phyloP scores from a whole-genome alignment of 2,113 vertebrate species.

The Panthera leo region DNA sequence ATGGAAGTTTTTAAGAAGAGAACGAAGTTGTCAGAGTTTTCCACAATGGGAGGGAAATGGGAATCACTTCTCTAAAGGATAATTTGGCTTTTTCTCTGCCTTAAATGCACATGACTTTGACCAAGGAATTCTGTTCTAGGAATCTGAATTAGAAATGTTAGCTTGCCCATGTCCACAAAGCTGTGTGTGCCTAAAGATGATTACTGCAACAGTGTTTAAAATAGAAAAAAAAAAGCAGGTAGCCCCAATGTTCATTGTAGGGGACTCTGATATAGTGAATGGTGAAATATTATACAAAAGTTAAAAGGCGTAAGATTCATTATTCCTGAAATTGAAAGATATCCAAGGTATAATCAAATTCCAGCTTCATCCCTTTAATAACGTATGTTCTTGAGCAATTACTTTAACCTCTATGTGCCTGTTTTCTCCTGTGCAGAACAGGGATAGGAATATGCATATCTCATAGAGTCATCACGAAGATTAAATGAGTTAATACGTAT shows the following conservation, averaged over 20 bases:
- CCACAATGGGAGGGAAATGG: not conserved
- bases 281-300: not conserved
- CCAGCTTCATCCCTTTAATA: not conserved
- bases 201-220: not conserved
- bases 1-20: not conserved
- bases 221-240: not conserved
- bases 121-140: not conserved
- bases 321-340: not conserved
- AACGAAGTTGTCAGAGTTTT: not conserved
- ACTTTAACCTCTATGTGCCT: not conserved
- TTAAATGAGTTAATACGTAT: not conserved
- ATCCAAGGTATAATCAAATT: not conserved
- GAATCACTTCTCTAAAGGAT: not conserved
- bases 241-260: not conserved
- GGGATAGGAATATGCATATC: not conserved
- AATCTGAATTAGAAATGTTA: not conserved
- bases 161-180: not conserved
- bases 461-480: not conserved
- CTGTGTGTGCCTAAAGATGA: not conserved
- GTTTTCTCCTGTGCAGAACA: not conserved
- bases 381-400: not conserved
- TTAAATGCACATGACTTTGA: not conserved
- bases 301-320: not conserved
- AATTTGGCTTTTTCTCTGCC: not conserved
- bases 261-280: not conserved